Evolutionary conservation across 2,888 invertebrate species (phyloP), one percentile per base, ranked within the genome.

Genomic region (Zygaena filipendulae): DNA sequence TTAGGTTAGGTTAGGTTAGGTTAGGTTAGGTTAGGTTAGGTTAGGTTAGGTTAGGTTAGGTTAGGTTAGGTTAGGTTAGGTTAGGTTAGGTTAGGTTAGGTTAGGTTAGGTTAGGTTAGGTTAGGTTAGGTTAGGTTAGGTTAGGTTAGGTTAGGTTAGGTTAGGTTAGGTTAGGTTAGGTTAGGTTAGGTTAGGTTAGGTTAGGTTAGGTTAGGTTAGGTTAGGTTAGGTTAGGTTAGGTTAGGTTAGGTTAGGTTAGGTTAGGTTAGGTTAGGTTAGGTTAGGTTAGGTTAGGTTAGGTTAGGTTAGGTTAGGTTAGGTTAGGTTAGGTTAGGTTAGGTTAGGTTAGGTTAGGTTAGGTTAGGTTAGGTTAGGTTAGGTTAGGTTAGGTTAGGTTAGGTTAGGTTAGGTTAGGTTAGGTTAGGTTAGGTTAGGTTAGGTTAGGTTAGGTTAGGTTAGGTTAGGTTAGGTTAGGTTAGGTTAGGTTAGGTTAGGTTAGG

Each of bases 1-100:
- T 27, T 31, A 31, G 31, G 31, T 27, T 31, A 31, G 31, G 31
- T 27, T 31, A 31, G 31, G 31, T 27, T 31, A 31, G 31, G 31
- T 31, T 31, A 31, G 31, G 31, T 31, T 31, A 31, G 31, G 31
- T 31, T 31, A 31, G 31, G 31, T 31, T 31, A 31, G 31, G 31
- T 31, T 31, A 31, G 31, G 31, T 31, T 31, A 31, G 31, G 31
- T 31, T 31, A 31, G 31, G 31, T 31, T 31, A 31, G 31, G 31
- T 31, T 31, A 31, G 31, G 31, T 30, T 30, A 28, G 27, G 27
- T 28, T 28, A 28, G 27, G 27, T 28, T 28, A 28, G 27, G 27
- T 28, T 28, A 28, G 27, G 27, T 28, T 28, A 28, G 27, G 27
- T 28, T 28, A 28, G 27, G 27, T 28, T 28, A 28, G 27, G 23